Evolutionary conservation across 2,888 invertebrate species (phyloP), one percentile per base, ranked within the genome.

Genomic region (Agrilus biguttatus): DNA sequence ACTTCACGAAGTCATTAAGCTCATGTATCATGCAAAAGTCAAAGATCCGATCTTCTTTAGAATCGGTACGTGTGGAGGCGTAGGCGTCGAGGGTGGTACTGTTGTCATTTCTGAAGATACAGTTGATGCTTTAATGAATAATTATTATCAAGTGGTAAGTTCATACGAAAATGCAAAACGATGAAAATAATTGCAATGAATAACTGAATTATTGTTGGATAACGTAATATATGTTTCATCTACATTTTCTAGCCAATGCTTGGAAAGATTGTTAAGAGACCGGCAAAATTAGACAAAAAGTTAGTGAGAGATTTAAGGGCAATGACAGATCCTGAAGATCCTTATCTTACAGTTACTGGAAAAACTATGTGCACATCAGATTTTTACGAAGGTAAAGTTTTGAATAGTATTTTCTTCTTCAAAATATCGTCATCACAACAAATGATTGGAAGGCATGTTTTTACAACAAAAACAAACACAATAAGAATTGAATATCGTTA

Each of bases 311-410:
- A 93, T 56, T 66, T 98, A 40, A 80, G 82, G 57, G 74, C 75
- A 0, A 67, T 91, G 45, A 75, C 83, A 0, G 78, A 80, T 54
- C 72, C 73, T 4, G 82, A 84, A 54, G 86, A 89, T 60, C 88
- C 87, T 0, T 91, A 88, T 61, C 84, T 89, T 42, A 89, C 89
- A 0, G 77, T 90, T 34, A 75, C 77, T 40, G 98, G 97, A 38
- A 90, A 85, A 61, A 98, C 97, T 0, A 82, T 96, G 79, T 95
- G 96, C 68, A 88, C 96, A 8, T 84, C 90, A 59, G 97, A 97
- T 65, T 98, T 98, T 64, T 98, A 97, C 65, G 97, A 98, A 77
- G 93, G 87, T 83, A 63, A 50, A 55, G n/a, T n/a, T n/a, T n/a
- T n/a, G n/a, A n/a, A n/a, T n/a, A n/a, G n/a, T n/a, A n/a, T 14